Evolutionary conservation across 2,113 vertebrate species (phyloP).

Genomic region (Heterotis niloticus): DNA sequence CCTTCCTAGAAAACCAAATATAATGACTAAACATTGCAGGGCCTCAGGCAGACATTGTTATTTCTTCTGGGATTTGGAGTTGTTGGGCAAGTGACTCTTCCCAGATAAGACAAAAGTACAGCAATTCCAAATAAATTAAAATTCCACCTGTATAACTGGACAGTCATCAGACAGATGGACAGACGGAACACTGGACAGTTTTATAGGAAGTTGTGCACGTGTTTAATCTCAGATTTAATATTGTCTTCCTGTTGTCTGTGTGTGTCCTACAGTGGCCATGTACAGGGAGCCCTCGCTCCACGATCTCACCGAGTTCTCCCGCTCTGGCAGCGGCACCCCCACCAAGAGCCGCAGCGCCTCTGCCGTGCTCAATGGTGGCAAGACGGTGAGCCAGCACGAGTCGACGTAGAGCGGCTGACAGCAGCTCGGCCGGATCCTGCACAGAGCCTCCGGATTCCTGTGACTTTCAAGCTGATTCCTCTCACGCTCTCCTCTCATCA

Average conservation of each 20-base stretch:
- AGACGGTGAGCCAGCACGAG: conserved; percentile 95
- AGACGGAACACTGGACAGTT: neutral
- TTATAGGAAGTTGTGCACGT: neutral
- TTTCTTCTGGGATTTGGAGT: too few species aligned
- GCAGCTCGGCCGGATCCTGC: conserved; percentile 68
- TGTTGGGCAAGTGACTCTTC: too few species aligned
- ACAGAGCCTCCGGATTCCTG: conserved; percentile 89
- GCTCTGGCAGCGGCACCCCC: conserved; percentile 94
- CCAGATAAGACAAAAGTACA: too few species aligned
- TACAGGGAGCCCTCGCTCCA: conserved; percentile 98
- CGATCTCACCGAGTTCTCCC: conserved; percentile 95
- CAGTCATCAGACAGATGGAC: too few species aligned
- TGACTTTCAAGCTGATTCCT: conserved; percentile 80
- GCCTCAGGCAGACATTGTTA: too few species aligned
- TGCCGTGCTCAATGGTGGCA: conserved; percentile 91
- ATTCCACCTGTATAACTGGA: too few species aligned
- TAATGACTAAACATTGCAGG: too few species aligned
- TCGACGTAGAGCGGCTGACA: conserved; percentile 79
- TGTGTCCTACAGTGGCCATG: conserved; percentile 86
- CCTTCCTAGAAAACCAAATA: too few species aligned
- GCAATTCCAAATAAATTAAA: too few species aligned
- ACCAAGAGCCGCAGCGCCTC: conserved; percentile 98
- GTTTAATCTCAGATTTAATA: neutral
- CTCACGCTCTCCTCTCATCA: conserved; percentile 58
- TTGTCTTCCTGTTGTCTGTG: conserved; percentile 36